These are phyloP conservation scores for Rhinolophus sinicus DNA, from an alignment of 2,113 vertebrate species.

Conservation along the genomic window DNA sequence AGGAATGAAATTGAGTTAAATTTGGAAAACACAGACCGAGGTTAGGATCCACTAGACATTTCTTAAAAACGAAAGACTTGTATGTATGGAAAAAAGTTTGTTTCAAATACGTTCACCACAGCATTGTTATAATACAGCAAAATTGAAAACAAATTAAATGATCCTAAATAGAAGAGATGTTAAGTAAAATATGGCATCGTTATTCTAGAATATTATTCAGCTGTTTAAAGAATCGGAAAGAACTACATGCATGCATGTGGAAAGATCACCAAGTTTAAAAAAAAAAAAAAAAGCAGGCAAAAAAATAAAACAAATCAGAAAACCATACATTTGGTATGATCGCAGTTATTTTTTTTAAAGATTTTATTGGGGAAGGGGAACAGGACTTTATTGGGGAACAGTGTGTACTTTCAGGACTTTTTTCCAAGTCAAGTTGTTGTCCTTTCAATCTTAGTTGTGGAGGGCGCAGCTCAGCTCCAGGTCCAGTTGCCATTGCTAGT, in stretches of 20 bases:
- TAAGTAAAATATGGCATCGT: neutral
- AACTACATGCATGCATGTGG: neutral
- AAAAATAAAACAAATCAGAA: neutral
- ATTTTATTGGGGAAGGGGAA: too few relatives aligned
- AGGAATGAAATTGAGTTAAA: neutral
- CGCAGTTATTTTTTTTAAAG: neutral
- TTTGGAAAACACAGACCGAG: neutral
- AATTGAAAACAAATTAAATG: neutral
- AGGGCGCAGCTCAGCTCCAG: too few relatives aligned
- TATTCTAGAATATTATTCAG: neutral
- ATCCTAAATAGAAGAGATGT: neutral
- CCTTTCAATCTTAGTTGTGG: too few relatives aligned
- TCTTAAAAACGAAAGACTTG: neutral
- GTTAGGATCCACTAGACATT: neutral
- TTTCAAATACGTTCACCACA: neutral
- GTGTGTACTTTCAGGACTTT: too few relatives aligned
- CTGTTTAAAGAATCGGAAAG: neutral
- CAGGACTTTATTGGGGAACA: too few relatives aligned
- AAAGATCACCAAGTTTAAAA: neutral
- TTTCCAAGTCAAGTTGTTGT: too few relatives aligned
- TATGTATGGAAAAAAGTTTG: neutral
- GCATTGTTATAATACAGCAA: neutral
- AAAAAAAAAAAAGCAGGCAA: neutral
- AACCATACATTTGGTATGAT: neutral
- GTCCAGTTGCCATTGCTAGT: too few relatives aligned